Conservation (phyloP, 2,113 vertebrate species). For the Dolichallabes microphthalmus region DNA sequence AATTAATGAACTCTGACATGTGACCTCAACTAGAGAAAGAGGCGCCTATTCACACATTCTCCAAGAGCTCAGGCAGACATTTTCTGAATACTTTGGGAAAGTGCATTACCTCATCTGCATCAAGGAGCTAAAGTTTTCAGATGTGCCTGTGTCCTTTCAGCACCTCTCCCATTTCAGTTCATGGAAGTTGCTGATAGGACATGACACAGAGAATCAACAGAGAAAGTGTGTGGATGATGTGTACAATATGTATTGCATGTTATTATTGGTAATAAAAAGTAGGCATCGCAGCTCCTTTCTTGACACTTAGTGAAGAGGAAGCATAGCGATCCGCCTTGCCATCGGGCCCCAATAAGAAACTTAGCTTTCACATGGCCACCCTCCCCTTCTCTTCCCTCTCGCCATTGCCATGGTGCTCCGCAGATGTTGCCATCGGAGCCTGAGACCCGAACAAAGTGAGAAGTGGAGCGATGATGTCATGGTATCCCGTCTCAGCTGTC, state of each 20-base stretch:
- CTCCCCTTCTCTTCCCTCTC: conserved; percentile 15
- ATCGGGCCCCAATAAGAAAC: conserved; percentile 46
- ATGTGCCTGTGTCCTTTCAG: conserved; percentile 35
- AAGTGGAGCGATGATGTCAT: conserved; percentile 59
- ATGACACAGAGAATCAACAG: too few relatives aligned
- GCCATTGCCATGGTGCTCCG: conserved; percentile 49
- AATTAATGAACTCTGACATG: conserved; percentile 59
- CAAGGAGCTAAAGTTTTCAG: conserved; percentile 30
- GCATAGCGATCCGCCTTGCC: not conserved
- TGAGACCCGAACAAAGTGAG: conserved; percentile 50
- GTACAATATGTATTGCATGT: too few relatives aligned
- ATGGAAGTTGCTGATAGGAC: conserved; percentile 10
- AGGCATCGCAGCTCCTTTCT: conserved; percentile 31
- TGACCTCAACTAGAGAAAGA: conserved; percentile 49
- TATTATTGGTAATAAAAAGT: not conserved
- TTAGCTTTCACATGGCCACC: conserved; percentile 39
- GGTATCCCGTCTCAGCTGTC: conserved; percentile 45
- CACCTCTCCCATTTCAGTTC: conserved; percentile 9
- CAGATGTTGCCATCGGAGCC: conserved; percentile 49
- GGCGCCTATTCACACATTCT: conserved; percentile 50
- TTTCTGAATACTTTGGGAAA: conserved; percentile 51
- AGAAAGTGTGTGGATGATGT: too few relatives aligned
- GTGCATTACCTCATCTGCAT: conserved; percentile 47
- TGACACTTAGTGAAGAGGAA: conserved; percentile 26
- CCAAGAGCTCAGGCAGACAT: conserved; percentile 39